phyloP scores from a whole-genome alignment of 1,140 invertebrate genomes.

The Aphis gossypii region DNA sequence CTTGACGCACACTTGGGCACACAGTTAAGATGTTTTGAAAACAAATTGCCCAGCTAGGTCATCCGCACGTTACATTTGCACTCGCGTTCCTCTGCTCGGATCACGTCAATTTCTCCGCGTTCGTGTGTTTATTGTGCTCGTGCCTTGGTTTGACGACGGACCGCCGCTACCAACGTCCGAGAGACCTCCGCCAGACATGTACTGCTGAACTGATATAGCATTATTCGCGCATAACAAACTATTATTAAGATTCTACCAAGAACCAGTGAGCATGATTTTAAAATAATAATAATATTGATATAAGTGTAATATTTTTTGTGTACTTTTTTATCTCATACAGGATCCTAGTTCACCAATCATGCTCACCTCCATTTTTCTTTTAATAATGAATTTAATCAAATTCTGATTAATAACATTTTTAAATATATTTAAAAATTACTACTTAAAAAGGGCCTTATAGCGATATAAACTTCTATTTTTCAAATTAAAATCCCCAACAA shows the following conservation, averaged over 20 bases:
- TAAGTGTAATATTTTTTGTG: not conserved
- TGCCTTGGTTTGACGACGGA: not conserved
- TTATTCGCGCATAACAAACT: not conserved
- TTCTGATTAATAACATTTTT: too few relatives aligned
- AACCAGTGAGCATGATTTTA: not conserved
- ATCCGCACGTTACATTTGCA: not conserved
- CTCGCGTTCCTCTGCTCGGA: not conserved
- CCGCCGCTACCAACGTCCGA: not conserved
- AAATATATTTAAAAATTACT: too few relatives aligned
- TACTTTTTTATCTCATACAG: not conserved
- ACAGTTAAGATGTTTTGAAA: not conserved
- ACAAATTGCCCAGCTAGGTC: conserved; percentile 16
- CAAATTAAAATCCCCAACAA: too few relatives aligned
- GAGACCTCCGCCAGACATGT: not conserved
- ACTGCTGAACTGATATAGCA: not conserved
- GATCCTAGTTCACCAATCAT: too few relatives aligned
- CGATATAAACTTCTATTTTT: too few relatives aligned
- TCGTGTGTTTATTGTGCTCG: not conserved
- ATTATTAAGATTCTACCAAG: not conserved
- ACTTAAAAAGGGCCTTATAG: too few relatives aligned
- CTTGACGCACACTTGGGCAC: not conserved
- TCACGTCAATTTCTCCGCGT: conserved; percentile 3
- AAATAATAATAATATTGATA: not conserved
- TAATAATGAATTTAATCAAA: too few relatives aligned
- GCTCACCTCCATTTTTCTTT: too few relatives aligned